Evolutionary conservation across 2,113 vertebrate species (phyloP).

Genomic region (Vombatus ursinus): DNA sequence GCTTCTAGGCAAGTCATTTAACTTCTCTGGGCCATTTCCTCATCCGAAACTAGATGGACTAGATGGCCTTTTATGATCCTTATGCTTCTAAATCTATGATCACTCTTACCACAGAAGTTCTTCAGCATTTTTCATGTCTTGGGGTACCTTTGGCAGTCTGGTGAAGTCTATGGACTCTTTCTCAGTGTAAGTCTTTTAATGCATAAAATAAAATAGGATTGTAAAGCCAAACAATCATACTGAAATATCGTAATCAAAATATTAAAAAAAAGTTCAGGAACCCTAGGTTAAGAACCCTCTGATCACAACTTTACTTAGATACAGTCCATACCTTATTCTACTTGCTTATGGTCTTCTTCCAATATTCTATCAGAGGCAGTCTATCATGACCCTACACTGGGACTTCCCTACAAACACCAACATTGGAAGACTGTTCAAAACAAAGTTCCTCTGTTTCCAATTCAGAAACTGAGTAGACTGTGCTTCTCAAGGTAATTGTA

Average conservation of each 20-base stretch:
- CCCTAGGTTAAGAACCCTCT: background rate
- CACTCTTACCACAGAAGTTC: background rate
- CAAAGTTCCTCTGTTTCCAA: conserved; percentile 45
- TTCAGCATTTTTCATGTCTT: background rate
- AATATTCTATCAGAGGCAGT: background rate
- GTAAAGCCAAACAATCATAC: background rate
- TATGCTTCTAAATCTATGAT: background rate
- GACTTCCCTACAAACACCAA: background rate
- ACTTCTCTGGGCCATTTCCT: background rate
- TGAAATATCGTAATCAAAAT: background rate
- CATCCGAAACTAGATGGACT: too few species aligned
- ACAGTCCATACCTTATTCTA: background rate
- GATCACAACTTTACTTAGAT: background rate
- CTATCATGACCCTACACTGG: background rate
- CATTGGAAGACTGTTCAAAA: conserved; percentile 9
- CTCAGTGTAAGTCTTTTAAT: background rate
- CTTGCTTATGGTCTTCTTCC: background rate
- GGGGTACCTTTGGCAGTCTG: background rate
- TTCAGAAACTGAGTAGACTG: conserved; percentile 52
- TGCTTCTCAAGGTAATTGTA: conserved; percentile 62
- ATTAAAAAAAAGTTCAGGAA: background rate
- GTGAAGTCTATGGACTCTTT: background rate
- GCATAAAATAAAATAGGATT: background rate
- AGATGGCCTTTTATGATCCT: background rate
- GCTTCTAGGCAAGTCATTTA: background rate